Conservation (phyloP, 1,140 invertebrate species). For the Drosophila kohkoa region DNA sequence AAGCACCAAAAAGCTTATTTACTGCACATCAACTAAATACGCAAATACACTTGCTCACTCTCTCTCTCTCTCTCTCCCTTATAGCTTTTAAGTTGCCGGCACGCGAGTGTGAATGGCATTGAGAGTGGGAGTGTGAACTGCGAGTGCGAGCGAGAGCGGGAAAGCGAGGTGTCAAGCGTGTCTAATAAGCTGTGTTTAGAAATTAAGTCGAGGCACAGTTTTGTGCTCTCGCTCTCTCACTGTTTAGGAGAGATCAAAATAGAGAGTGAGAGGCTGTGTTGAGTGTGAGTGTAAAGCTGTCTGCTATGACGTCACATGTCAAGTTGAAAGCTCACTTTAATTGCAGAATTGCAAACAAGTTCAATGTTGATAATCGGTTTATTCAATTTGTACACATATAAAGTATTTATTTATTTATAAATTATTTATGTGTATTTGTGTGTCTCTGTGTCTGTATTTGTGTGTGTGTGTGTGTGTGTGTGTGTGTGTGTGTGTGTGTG, state of each 20-base stretch:
- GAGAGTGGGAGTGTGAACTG: background rate
- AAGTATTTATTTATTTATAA: conserved; percentile 29
- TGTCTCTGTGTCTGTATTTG: background rate
- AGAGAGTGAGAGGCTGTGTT: background rate
- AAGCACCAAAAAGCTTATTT: conserved; percentile 46
- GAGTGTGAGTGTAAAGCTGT: background rate
- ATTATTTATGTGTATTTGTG: conserved; percentile 12
- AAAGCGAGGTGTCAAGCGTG: no score
- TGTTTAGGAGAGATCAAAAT: background rate
- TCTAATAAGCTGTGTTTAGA: background rate
- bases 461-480: background rate
- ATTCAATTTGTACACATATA: conserved; percentile 50
- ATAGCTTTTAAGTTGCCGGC: background rate
- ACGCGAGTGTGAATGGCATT: background rate
- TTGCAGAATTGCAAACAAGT: background rate
- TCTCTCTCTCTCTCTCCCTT: background rate
- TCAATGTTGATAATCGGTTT: conserved; percentile 41
- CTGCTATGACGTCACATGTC: background rate
- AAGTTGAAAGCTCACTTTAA: background rate
- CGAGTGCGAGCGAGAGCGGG: background rate
- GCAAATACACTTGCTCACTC: background rate
- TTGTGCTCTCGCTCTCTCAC: background rate
- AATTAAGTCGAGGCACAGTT: background rate
- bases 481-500: conserved; percentile 6
- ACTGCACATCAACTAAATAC: background rate